phyloP scores from a whole-genome alignment of 2,888 invertebrate genomes.

The Graphium colonna region DNA sequence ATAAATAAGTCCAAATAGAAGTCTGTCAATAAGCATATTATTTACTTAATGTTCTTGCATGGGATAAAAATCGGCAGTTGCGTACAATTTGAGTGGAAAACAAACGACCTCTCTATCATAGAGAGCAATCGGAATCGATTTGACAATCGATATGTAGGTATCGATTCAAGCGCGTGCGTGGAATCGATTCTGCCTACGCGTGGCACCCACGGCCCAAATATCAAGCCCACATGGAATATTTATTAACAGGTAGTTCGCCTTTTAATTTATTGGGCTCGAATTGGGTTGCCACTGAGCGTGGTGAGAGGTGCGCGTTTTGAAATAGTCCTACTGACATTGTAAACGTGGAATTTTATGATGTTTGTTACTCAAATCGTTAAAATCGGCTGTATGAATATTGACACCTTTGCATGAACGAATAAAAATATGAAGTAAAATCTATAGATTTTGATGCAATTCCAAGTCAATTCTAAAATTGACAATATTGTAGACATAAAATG shows the following conservation, averaged over 20 bases:
- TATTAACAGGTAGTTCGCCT: slow-evolving; percentile 25
- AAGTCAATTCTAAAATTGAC: too few relatives aligned
- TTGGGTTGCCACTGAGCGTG: slow-evolving; percentile 8
- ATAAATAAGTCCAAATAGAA: background rate
- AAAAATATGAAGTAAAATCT: too few relatives aligned
- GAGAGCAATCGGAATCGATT: slow-evolving; percentile 12
- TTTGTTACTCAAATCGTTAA: too few relatives aligned
- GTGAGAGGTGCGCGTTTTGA: background rate
- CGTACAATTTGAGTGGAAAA: slow-evolving; percentile 8
- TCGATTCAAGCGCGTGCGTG: slow-evolving; percentile 29
- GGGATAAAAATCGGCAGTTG: background rate
- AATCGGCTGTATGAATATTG: too few relatives aligned
- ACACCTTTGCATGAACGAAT: too few relatives aligned
- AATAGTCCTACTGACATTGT: background rate
- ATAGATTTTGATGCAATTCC: too few relatives aligned
- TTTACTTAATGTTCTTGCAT: background rate
- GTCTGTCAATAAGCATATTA: background rate
- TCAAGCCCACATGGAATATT: slow-evolving; percentile 42
- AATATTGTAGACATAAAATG: too few relatives aligned
- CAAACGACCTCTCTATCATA: background rate
- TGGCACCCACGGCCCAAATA: slow-evolving; percentile 49
- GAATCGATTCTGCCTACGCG: slow-evolving; percentile 39
- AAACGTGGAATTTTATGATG: too few relatives aligned
- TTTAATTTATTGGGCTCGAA: slow-evolving; percentile 17
- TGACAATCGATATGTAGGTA: slow-evolving; percentile 16